Percentiles rank a stretch among this genome's conserved stretches.
phyloP scores from a whole-genome alignment of 2,888 invertebrate species.

The Pristionchus mayeri region DNA sequence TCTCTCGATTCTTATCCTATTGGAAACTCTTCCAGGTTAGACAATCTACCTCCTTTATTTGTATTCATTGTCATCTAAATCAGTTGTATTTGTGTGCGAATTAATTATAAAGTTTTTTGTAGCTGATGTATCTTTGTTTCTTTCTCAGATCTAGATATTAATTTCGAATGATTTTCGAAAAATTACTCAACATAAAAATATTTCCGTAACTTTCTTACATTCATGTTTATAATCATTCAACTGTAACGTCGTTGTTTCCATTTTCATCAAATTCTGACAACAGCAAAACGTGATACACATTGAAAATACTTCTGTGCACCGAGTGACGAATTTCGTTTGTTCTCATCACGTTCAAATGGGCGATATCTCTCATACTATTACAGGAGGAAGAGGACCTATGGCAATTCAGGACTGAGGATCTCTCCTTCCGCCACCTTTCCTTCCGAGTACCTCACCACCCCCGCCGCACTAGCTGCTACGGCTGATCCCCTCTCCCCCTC shows the following conservation, averaged over 20 bases:
- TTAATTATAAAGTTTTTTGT: not conserved
- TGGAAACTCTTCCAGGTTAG: constrained; percentile 20
- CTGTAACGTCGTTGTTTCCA: not conserved
- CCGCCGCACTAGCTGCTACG: not conserved
- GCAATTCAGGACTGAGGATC: constrained; percentile 8
- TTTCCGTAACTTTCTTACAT: too few species aligned
- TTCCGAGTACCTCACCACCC: not conserved
- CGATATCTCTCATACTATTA: not conserved
- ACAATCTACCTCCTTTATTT: not conserved
- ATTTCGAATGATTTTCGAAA: not conserved
- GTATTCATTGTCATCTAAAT: not conserved
- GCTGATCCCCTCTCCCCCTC: not conserved
- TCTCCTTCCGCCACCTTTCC: constrained; percentile 18
- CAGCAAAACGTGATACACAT: not conserved
- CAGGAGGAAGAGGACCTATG: constrained; percentile 32
- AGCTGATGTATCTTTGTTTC: not conserved
- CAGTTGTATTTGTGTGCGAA: not conserved
- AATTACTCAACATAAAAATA: not conserved
- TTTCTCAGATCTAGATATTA: not conserved
- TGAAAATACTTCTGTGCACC: not conserved
- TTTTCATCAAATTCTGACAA: not conserved
- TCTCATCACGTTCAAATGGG: not conserved
- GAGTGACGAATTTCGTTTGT: not conserved
- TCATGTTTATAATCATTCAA: not conserved
- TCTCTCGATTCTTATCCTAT: constrained; percentile 17